Evolutionary conservation across 1,140 invertebrate genomes (phyloP).

Genomic region (Heliconius hermathena): DNA sequence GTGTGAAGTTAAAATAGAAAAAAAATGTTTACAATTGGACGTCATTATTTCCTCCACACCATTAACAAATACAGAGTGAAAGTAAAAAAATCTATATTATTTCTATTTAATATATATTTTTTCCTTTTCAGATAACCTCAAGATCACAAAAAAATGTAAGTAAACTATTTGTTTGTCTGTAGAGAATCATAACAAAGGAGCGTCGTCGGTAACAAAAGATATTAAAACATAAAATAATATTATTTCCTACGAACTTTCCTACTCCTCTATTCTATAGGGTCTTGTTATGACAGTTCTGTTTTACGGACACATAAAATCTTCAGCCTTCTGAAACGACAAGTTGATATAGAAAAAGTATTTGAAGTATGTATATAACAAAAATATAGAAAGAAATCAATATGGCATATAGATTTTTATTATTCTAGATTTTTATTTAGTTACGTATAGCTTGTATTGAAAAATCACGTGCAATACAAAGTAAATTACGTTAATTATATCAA

Average conservation of each 20-base stretch:
- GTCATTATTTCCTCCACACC: too few species aligned
- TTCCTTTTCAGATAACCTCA: neutral
- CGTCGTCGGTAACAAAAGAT: neutral
- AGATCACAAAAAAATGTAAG: neutral
- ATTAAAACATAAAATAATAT: slow-evolving; percentile 26
- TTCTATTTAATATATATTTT: neutral
- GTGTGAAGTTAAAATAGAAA: too few species aligned
- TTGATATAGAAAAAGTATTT: slow-evolving; percentile 25
- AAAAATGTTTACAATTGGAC: too few species aligned
- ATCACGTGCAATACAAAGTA: too few species aligned
- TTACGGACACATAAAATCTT: slow-evolving; percentile 38
- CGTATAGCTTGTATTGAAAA: too few species aligned
- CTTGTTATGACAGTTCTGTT: slow-evolving; percentile 39
- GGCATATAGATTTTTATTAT: too few species aligned
- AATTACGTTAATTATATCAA: too few species aligned
- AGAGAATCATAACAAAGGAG: neutral
- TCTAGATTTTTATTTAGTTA: too few species aligned
- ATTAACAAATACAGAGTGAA: too few species aligned
- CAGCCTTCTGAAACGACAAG: slow-evolving; percentile 21
- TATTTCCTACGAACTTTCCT: slow-evolving; percentile 29
- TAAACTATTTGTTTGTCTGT: neutral
- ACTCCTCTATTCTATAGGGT: slow-evolving; percentile 33
- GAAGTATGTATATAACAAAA: neutral
- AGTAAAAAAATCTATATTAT: neutral
- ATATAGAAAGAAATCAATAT: neutral